Evolutionary conservation across 2,113 vertebrate species (phyloP), one percentile per base, ranked within the genome.

Genomic region (Oxyura jamaicensis): DNA sequence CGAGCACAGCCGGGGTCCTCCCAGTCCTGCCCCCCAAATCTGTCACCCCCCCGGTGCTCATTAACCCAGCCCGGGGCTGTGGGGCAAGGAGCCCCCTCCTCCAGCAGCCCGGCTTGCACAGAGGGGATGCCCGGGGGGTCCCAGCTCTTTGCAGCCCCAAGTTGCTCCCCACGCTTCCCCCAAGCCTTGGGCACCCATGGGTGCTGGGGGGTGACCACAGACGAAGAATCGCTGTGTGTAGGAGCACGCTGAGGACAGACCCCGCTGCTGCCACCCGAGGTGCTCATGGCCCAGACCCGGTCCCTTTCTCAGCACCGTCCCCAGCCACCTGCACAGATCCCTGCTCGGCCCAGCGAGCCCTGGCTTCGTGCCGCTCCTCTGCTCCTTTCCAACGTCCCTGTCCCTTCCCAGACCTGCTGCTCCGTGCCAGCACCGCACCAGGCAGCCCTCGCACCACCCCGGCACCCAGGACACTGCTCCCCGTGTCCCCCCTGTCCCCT

Each of bases 381-480:
- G 20, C 35, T 79, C 78, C 81, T 23, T 15, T 20, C 41, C 75
- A 2, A 69, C 72, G 1, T 88, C 84, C 72, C 69, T 69, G 14
- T 52, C 96, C 97, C 95, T 56, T 69, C 68, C 29, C 71, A 35
- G 28, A 96, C 94, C 87, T 96, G 91, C 97, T 33, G 21, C 58
- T 89, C 78, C 25, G 20, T 63, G 26, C 78, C 71, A 35, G 77
- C 16, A 15, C n/a, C 3, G 39, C 65, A 31, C 4, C 26, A 6
- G 44, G 59, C 62, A 73, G 62, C 39, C 65, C 67, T 46, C 2
- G 6, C 10, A 6, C 33, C 20, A 1, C n/a, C 75, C 56, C 0
- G 4, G 22, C 19, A 46, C 46, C 26, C 11, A 63, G 55, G 42
- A 39, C 77, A 12, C 50, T 9, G 5, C 86, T 46, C 46, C 66